Conservation (phyloP, 2,797 vertebrate genomes). For the Uromys caudimaculatus region DNA sequence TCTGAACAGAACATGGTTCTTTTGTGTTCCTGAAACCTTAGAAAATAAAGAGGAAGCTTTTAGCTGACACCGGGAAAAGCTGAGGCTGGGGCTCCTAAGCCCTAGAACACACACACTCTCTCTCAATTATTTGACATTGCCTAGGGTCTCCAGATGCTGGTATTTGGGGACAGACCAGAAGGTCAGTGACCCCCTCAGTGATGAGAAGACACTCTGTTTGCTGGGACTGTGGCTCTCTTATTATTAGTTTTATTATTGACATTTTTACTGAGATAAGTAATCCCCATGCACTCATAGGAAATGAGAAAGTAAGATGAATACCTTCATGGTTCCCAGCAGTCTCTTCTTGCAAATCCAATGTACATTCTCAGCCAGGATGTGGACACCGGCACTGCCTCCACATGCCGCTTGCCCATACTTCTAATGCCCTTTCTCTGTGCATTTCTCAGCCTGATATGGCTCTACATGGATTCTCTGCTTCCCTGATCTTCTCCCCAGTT, state of each 20-base stretch:
- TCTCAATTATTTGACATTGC: background rate
- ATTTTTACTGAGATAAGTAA: background rate
- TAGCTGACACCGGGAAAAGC: background rate
- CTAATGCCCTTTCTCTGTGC: background rate
- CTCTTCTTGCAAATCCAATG: background rate
- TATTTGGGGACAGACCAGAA: background rate
- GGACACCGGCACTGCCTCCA: background rate
- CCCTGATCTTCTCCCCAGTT: background rate
- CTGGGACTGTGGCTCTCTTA: background rate
- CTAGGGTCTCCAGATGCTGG: background rate
- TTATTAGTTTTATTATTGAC: background rate
- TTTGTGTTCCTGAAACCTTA: slow-evolving; percentile 4
- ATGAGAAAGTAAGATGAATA: background rate
- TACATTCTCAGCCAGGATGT: background rate
- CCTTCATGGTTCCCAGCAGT: background rate
- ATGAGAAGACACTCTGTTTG: background rate
- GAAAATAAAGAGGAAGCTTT: background rate
- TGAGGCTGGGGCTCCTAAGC: background rate
- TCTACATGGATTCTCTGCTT: background rate
- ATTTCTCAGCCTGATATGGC: background rate
- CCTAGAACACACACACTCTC: background rate
- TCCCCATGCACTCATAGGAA: background rate
- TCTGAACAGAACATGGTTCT: background rate
- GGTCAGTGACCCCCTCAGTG: background rate
- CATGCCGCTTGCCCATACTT: background rate